phyloP scores from a whole-genome alignment of 2,113 vertebrate genomes.

The Asarcornis scutulata region DNA sequence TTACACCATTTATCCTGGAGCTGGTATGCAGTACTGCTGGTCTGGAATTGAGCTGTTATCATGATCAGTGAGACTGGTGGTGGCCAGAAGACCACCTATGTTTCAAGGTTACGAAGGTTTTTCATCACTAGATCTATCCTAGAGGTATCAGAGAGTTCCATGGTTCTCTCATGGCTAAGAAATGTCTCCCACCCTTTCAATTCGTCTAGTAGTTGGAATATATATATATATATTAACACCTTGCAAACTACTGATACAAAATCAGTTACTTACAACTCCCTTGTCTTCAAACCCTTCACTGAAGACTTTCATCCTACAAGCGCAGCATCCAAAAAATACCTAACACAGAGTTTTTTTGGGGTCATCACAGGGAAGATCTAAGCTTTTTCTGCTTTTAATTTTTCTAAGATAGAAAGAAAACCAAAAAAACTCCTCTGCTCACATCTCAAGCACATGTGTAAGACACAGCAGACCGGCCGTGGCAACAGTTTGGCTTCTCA shows the following conservation, averaged over 20 bases:
- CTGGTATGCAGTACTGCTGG: not conserved
- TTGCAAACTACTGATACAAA: not conserved
- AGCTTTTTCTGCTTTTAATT: not conserved
- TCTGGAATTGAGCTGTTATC: not conserved
- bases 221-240: not conserved
- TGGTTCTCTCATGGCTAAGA: not conserved
- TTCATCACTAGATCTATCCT: not conserved
- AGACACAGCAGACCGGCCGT: not conserved
- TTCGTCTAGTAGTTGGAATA: not conserved
- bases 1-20: not conserved
- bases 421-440: not conserved
- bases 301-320: not conserved
- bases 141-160: not conserved
- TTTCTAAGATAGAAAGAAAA: not conserved
- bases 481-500: not conserved
- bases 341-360: not conserved
- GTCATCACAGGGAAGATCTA: not conserved
- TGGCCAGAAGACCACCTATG: not conserved
- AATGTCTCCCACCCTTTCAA: not conserved
- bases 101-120: not conserved
- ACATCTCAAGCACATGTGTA: not conserved
- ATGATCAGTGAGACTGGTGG: not conserved
- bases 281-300: not conserved
- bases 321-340: not conserved
- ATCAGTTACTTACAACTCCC: not conserved